These are phyloP conservation scores for Pristionchus japonicus DNA, from an alignment of 2,888 invertebrate species.

Conservation along the genomic window DNA sequence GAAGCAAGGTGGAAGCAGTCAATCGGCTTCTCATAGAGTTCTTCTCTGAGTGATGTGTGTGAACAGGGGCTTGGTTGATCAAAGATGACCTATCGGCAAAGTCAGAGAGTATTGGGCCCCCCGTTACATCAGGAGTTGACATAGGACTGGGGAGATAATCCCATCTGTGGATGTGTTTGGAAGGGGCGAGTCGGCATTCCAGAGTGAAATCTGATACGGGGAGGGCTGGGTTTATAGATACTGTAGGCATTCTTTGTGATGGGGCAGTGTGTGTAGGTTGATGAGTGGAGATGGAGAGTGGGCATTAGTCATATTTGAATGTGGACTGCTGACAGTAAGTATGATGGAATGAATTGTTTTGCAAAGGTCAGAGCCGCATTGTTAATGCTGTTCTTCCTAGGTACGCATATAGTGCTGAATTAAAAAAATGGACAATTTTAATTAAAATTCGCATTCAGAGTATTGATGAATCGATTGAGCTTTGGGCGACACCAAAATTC, in stretches of 20 bases:
- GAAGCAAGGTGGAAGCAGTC: too few relatives aligned
- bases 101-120: neutral
- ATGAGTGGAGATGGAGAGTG: neutral
- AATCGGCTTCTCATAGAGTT: neutral
- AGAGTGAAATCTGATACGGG: conserved; percentile 31
- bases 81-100: conserved; percentile 3
- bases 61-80: conserved; percentile 18
- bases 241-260: neutral
- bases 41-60: neutral
- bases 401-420: too few relatives aligned
- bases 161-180: conserved; percentile 1
- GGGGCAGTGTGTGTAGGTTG: neutral
- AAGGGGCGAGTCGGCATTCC: neutral
- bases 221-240: neutral
- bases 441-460: too few relatives aligned
- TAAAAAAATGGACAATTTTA: too few relatives aligned
- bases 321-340: neutral
- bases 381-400: too few relatives aligned
- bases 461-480: too few relatives aligned
- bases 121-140: conserved; percentile 19
- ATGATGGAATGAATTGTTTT: neutral
- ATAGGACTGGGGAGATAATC: neutral
- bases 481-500: too few relatives aligned
- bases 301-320: neutral
- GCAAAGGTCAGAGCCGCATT: neutral